phyloP scores from a whole-genome alignment of 2,888 invertebrate species.

The Anoncus sp. region DNA sequence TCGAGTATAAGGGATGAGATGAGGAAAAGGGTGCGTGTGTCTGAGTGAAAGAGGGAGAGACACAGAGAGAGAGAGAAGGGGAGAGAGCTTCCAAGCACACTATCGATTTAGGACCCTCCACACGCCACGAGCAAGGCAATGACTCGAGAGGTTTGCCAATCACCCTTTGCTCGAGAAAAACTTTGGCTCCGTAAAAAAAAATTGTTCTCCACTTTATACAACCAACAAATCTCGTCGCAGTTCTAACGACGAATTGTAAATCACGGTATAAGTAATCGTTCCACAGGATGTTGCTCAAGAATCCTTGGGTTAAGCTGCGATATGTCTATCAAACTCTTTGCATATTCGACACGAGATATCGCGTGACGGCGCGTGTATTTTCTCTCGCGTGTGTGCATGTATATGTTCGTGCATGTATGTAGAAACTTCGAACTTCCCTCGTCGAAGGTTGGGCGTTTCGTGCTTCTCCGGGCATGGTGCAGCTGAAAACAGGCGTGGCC shows the following conservation, averaged over 20 bases:
- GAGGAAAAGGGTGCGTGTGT: slow-evolving; percentile 7
- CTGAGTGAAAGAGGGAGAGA: slow-evolving; percentile 46
- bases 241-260: slow-evolving; percentile 12
- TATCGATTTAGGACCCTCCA: slow-evolving; percentile 63
- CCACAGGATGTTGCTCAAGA: slow-evolving; percentile 16
- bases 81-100: slow-evolving; percentile 44
- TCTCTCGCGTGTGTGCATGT: not conserved
- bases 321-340: slow-evolving; percentile 52
- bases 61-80: slow-evolving; percentile 58
- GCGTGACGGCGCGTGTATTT: slow-evolving; percentile 63
- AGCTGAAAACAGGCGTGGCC: slow-evolving; percentile 58
- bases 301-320: slow-evolving; percentile 11
- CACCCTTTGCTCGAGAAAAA: slow-evolving; percentile 10
- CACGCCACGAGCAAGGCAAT: slow-evolving; percentile 29
- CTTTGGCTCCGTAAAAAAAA: slow-evolving; percentile 13
- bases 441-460: slow-evolving; percentile 56
- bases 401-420: not conserved
- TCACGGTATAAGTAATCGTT: slow-evolving; percentile 3
- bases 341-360: slow-evolving; percentile 66
- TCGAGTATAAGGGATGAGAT: slow-evolving; percentile 38
- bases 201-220: not conserved
- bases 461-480: slow-evolving; percentile 49
- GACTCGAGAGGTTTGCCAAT: slow-evolving; percentile 17
- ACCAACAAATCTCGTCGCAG: not conserved
- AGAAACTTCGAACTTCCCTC: slow-evolving; percentile 42